Conservation (phyloP, 2,797 vertebrate species). For the Sebastes minor region DNA sequence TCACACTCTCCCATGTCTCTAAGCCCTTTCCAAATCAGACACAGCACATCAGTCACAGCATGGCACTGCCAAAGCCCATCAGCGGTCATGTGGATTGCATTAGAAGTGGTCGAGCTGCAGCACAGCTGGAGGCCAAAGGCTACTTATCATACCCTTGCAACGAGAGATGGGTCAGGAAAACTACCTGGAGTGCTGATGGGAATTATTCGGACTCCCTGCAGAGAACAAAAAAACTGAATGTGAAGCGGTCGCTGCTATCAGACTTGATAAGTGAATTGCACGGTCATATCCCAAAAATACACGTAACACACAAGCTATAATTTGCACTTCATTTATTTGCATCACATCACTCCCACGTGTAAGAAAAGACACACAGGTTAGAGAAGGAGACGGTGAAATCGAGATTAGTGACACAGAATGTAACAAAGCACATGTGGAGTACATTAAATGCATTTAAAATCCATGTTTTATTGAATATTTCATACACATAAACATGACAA, state of each 20-base stretch:
- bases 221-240: slow-evolving; percentile 9
- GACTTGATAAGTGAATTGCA: neutral
- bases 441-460: slow-evolving; percentile 30
- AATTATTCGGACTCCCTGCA: slow-evolving; percentile 34
- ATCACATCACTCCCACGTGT: slow-evolving; percentile 51
- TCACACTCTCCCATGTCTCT: slow-evolving; percentile 13
- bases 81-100: slow-evolving; percentile 62
- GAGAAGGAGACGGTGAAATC: slow-evolving; percentile 1
- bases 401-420: slow-evolving; percentile 19
- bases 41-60: slow-evolving; percentile 53
- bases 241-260: neutral
- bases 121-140: slow-evolving; percentile 46
- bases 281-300: slow-evolving; percentile 23
- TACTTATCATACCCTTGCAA: slow-evolving; percentile 65
- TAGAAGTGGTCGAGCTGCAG: slow-evolving; percentile 37
- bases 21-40: slow-evolving; percentile 22
- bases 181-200: slow-evolving; percentile 29
- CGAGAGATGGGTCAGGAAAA: slow-evolving; percentile 49
- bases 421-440: slow-evolving; percentile 1
- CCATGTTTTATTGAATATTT: slow-evolving; percentile 17
- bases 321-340: slow-evolving; percentile 71
- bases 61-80: slow-evolving; percentile 31
- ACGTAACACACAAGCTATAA: slow-evolving; percentile 27
- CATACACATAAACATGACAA: slow-evolving; percentile 31
- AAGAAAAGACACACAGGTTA: slow-evolving; percentile 42